Evolutionary conservation across 1,140 invertebrate species (phyloP).

Genomic region (Colletes latitarsis): DNA sequence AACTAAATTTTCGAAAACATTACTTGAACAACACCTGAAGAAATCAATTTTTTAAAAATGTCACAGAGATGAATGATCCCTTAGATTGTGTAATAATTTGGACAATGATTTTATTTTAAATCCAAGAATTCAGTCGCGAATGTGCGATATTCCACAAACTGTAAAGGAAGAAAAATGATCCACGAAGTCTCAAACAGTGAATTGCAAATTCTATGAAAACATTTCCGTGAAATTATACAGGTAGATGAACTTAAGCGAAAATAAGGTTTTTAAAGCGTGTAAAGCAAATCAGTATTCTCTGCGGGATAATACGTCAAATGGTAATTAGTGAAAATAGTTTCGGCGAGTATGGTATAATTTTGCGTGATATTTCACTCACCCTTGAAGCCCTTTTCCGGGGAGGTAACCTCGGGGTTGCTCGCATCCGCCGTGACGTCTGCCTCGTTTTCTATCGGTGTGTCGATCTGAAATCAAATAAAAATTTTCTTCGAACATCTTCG

Average conservation of each 20-base stretch:
- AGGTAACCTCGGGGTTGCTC: conserved; percentile 71
- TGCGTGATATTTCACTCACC: conserved; percentile 63
- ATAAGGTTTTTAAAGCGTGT: not conserved
- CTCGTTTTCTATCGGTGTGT: conserved; percentile 73
- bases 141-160: not conserved
- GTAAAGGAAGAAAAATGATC: no score
- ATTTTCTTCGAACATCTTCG: not conserved
- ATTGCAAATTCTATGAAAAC: not conserved
- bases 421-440: conserved; percentile 72
- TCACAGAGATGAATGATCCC: no score
- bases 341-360: conserved; percentile 9
- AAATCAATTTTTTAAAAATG: no score
- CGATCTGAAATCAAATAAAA: conserved; percentile 73
- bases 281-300: not conserved
- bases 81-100: no score
- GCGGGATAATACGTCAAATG: not conserved
- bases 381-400: conserved; percentile 79
- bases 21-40: no score
- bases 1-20: no score
- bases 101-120: no score
- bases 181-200: not conserved
- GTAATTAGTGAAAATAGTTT: not conserved
- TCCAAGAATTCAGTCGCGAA: no score
- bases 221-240: not conserved
- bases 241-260: not conserved